A percentile compares a stretch with the other conserved stretches of the same genome.
Evolutionary conservation across 2,888 invertebrate genomes (phyloP).

Genomic region (Cylloceria caligata): DNA sequence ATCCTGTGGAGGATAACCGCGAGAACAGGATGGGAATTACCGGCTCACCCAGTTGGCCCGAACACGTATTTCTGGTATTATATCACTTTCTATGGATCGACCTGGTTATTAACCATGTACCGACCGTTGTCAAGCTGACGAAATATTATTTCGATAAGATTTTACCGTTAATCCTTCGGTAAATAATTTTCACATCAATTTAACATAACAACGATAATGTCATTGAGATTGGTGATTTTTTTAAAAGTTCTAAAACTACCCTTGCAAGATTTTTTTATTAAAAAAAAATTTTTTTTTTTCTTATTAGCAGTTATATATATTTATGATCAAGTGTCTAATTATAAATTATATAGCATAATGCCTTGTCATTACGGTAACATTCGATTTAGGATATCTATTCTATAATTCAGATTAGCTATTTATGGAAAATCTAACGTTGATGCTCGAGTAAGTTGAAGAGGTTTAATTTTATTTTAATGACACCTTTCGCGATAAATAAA

Average conservation of each 20-base stretch:
- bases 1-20: conserved; percentile 57
- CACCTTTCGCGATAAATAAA: too few relatives aligned
- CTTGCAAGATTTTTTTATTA: not conserved
- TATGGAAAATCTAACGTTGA: not conserved
- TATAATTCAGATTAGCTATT: not conserved
- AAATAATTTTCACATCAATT: too few relatives aligned
- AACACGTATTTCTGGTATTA: conserved; percentile 69
- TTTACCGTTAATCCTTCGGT: too few relatives aligned
- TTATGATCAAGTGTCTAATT: not conserved
- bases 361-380: too few relatives aligned
- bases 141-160: not conserved
- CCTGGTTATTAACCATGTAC: not conserved
- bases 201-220: not conserved
- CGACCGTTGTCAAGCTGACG: not conserved
- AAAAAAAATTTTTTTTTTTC: not conserved
- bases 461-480: too few relatives aligned
- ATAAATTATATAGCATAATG: too few relatives aligned
- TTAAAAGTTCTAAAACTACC: too few relatives aligned
- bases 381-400: too few relatives aligned
- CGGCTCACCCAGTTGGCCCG: conserved; percentile 72
- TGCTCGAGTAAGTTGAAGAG: not conserved
- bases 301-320: not conserved
- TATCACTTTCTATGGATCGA: not conserved
- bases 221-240: not conserved
- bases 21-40: conserved; percentile 67